These are phyloP conservation scores for Grapholita molesta DNA, from an alignment of 1,140 invertebrate species.

Conservation along the genomic window DNA sequence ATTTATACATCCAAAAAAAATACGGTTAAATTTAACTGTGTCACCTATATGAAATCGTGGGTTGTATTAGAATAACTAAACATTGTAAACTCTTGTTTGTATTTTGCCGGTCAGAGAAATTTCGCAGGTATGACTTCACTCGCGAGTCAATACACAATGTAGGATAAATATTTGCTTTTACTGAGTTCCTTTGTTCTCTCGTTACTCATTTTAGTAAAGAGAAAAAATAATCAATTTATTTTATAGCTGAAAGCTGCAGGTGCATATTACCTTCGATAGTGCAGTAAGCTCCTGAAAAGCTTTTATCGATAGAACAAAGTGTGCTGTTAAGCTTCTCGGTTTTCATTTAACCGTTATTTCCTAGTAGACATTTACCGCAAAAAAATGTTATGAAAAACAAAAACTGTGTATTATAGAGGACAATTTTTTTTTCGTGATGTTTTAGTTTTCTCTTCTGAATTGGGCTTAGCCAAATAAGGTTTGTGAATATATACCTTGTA, in stretches of 20 bases:
- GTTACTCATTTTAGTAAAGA: neutral
- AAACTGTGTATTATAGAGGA: neutral
- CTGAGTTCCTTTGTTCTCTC: neutral
- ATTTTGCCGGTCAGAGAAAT: neutral
- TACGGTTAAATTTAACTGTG: no score
- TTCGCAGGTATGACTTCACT: conserved; percentile 9
- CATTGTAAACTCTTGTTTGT: neutral
- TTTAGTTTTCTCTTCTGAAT: no score
- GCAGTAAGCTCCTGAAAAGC: conserved; percentile 25
- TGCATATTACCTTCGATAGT: conserved; percentile 32
- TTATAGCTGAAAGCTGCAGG: neutral
- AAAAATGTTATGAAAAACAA: neutral
- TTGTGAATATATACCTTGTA: no score
- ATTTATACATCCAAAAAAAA: no score
- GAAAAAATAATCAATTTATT: neutral
- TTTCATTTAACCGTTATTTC: neutral
- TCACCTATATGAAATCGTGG: no score
- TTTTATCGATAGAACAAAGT: conserved; percentile 42
- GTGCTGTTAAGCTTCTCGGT: conserved; percentile 33
- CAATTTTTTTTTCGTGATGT: neutral
- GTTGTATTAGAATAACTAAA: neutral
- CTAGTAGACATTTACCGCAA: neutral
- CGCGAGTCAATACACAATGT: neutral
- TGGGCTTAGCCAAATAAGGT: no score
- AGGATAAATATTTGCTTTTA: conserved; percentile 9